phyloP scores from a whole-genome alignment of 92 coral and sea anemone species.

The Isaurus tuberculatus region DNA sequence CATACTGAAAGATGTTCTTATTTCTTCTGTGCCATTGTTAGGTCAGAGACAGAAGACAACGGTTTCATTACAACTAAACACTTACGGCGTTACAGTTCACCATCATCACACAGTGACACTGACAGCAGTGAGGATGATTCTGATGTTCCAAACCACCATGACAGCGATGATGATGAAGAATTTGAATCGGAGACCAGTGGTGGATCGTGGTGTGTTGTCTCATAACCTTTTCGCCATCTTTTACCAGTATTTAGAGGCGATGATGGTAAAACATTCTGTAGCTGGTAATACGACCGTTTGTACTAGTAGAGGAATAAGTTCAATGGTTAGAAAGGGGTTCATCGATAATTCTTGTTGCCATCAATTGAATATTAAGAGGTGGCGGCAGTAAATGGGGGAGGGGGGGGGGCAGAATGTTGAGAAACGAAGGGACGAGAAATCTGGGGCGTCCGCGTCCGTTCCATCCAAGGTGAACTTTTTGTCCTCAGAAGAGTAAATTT shows the following conservation, averaged over 20 bases:
- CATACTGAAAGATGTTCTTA: not conserved
- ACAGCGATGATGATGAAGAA: constrained; percentile 86
- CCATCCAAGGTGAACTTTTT: too few relatives aligned
- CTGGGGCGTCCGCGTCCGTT: too few relatives aligned
- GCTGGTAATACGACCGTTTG: not conserved
- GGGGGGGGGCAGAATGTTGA: too few relatives aligned
- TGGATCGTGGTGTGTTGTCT: constrained; percentile 95
- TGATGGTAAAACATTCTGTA: not conserved
- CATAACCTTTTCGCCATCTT: constrained; percentile 42
- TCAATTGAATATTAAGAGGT: too few relatives aligned
- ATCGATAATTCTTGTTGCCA: too few relatives aligned
- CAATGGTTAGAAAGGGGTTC: too few relatives aligned
- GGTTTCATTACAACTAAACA: constrained; percentile 87
- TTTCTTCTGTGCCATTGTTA: constrained; percentile 4
- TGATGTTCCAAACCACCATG: constrained; percentile 66
- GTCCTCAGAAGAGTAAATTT: too few relatives aligned
- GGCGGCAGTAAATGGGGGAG: too few relatives aligned
- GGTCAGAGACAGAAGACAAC: constrained; percentile 80
- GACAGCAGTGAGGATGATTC: constrained; percentile 93
- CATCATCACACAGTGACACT: constrained; percentile 78
- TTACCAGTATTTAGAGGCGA: not conserved
- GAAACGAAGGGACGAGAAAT: too few relatives aligned
- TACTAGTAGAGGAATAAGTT: not conserved
- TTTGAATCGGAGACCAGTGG: constrained; percentile 66
- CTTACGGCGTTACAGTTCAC: constrained; percentile 83